These are phyloP conservation scores for Pantelozetes paolii DNA, from an alignment of 2,888 invertebrate genomes.

Conservation along the genomic window DNA sequence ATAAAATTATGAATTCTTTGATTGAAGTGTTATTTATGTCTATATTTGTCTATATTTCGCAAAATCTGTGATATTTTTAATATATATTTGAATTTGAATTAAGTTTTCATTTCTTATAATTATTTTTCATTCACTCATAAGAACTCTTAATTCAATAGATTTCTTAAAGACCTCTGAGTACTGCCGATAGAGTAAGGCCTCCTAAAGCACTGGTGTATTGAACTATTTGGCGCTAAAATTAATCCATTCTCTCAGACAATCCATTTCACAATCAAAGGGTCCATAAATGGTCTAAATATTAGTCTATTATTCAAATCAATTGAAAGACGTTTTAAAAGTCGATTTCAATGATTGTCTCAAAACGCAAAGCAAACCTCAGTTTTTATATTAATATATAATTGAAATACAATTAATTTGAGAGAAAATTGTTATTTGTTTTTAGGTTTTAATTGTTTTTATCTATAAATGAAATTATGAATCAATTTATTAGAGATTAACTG, in stretches of 20 bases:
- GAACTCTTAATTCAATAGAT: constrained; percentile 22
- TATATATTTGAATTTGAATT: background rate
- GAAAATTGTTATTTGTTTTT: too few relatives aligned
- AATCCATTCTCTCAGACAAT: background rate
- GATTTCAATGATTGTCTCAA: background rate
- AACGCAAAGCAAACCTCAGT: background rate
- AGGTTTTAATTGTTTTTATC: too few relatives aligned
- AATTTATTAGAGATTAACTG: too few relatives aligned
- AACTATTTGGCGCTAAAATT: constrained; percentile 7
- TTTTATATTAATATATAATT: background rate
- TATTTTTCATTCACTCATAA: background rate
- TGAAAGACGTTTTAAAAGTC: background rate
- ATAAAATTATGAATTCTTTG: background rate
- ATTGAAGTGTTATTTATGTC: constrained; percentile 8
- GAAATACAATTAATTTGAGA: too few relatives aligned
- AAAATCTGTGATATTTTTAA: constrained; percentile 12
- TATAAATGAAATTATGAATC: too few relatives aligned
- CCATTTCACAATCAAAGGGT: background rate
- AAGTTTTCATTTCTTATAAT: background rate
- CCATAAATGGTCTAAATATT: constrained; percentile 14
- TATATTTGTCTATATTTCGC: background rate
- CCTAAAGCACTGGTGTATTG: background rate
- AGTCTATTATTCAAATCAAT: background rate
- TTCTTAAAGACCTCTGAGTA: background rate
- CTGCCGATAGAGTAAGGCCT: background rate